Base-by-base conservation (phyloP, 2,797 vertebrate species). In the Erethizon dorsatum region DNA sequence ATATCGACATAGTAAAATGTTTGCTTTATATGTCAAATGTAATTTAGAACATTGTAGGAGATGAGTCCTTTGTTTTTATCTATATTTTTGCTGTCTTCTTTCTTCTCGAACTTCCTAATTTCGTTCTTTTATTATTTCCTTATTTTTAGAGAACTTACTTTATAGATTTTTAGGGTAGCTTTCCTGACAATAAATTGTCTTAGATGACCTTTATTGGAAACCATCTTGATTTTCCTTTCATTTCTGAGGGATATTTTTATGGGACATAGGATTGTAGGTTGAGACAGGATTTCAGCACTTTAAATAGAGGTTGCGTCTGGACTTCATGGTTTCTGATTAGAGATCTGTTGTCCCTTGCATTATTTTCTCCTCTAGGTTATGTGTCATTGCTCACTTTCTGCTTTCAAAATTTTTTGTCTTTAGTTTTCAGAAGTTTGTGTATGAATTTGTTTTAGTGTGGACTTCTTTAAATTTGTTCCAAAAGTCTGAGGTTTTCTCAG, bases 71-170 rank as follows among this genome's bases (percentile, higher is more conserved):
- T 59, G 22, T 41, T 59, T 59, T 50, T 33, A 61, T 8, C n/a
- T 45, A 18, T 73, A 52, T 41, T 93, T 86, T 93, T 75, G 20
- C 57, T 71, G 28, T 79, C 20, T 61, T 93, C 26, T 52, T 71
- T 71, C 15, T 82, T 87, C 31, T 5, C 57, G 17, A 56, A 24
- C 7, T 65, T 61, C 6, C 75, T 87, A 47, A 57, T 17, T 28
- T 87, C 41, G 13, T 87, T n/a, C 59, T 78, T 83, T 61, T 82
- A 41, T 47, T 83, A 6, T 67, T 88, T 80, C 31, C 37, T 86
- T 90, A 80, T 45, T 69, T 84, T 59, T 89, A 79, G 59, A 78
- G 69, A 88, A 78, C 52, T 83, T 78, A 59, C 52, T 88, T 84
- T 56, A 69, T 33, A 56, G 65, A 65, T 78, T 69, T 85, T 86